Conservation (phyloP, 2,888 invertebrate species). For the Tinea trinotella region DNA sequence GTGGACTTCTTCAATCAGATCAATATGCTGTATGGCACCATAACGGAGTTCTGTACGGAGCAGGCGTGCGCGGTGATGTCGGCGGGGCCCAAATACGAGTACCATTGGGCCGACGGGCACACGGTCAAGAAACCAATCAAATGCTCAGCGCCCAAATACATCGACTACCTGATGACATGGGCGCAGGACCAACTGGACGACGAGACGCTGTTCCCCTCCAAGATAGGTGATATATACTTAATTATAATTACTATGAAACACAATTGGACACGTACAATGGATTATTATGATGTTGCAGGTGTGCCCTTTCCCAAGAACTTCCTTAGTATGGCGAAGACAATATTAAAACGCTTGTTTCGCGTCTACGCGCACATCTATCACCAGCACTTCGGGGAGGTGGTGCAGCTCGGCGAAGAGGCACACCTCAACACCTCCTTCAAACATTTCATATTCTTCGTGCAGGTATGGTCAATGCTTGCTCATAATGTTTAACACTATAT, state of each 20-base stretch:
- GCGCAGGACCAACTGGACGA: constrained; percentile 99
- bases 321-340: constrained; percentile 96
- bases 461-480: constrained; percentile 74
- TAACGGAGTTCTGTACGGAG: constrained; percentile 99
- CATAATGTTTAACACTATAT: too few species aligned
- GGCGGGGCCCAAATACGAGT: constrained; percentile 98
- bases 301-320: constrained; percentile 99
- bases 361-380: constrained; percentile 99
- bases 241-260: too few species aligned
- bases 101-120: constrained; percentile 99
- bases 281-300: constrained; percentile 63
- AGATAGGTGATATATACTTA: constrained; percentile 74
- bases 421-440: constrained; percentile 99
- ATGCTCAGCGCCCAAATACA: constrained; percentile 99
- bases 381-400: constrained; percentile 98
- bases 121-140: constrained; percentile 99
- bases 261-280: background rate
- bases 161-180: constrained; percentile 99
- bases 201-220: constrained; percentile 97
- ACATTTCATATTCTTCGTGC: constrained; percentile 98
- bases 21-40: constrained; percentile 99
- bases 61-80: constrained; percentile 98
- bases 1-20: constrained; percentile 99
- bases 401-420: constrained; percentile 97
- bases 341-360: constrained; percentile 96